A percentile compares a stretch with the other conserved stretches of the same genome.
phyloP scores from a whole-genome alignment of 2,113 vertebrate species.

The Chionodraco myersi region DNA sequence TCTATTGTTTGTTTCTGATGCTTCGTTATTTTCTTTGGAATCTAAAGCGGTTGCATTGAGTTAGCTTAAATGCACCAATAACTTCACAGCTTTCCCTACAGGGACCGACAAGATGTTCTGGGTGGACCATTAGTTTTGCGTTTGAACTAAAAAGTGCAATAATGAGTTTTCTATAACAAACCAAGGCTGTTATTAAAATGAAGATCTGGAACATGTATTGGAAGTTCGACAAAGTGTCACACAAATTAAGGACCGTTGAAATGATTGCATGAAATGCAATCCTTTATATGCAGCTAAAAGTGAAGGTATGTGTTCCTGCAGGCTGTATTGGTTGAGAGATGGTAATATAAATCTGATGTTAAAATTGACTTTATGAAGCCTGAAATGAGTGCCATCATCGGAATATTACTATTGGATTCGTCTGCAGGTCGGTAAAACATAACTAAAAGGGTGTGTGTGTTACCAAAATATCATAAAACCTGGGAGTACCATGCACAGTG shows the following conservation, averaged over 20 bases:
- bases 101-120: neutral
- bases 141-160: neutral
- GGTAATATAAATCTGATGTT: neutral
- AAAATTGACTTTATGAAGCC: neutral
- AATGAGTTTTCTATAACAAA: neutral
- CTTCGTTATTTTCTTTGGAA: neutral
- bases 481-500: neutral
- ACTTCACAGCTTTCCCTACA: neutral
- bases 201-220: neutral
- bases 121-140: too few species aligned
- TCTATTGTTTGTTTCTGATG: neutral
- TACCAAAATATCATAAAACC: neutral
- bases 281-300: conserved; percentile 7
- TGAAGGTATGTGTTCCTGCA: neutral
- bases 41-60: neutral
- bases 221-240: conserved; percentile 3
- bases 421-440: neutral
- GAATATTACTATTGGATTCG: neutral
- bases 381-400: neutral
- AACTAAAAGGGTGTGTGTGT: neutral
- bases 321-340: conserved; percentile 2
- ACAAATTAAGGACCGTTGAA: neutral
- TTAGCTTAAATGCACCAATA: neutral
- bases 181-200: too few species aligned
- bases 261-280: conserved; percentile 31